Percentiles rank a stretch among this genome's conserved stretches.
phyloP scores from a whole-genome alignment of 2,888 invertebrate genomes.

The Sphaeridia pumilis region DNA sequence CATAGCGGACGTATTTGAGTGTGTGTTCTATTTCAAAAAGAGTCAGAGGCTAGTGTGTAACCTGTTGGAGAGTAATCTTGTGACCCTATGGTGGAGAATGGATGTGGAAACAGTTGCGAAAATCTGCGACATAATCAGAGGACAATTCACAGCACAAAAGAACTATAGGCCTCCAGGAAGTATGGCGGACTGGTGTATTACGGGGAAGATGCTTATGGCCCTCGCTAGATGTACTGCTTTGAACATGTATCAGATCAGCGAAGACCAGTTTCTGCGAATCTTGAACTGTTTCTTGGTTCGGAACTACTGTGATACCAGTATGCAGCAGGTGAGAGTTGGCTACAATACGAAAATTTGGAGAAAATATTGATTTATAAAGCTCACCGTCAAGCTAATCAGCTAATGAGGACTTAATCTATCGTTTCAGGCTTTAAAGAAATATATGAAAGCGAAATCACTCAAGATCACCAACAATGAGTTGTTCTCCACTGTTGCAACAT shows the following conservation, averaged over 20 bases:
- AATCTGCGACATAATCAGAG: conserved; percentile 34
- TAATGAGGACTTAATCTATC: conserved; percentile 38
- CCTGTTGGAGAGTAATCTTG: conserved; percentile 49
- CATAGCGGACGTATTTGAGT: conserved; percentile 47
- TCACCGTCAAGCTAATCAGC: no score
- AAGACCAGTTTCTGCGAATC: conserved; percentile 45
- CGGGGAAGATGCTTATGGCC: conserved; percentile 38
- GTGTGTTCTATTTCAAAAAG: conserved; percentile 48
- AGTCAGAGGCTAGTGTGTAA: conserved; percentile 50
- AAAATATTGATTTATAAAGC: no score
- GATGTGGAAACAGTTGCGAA: conserved; percentile 36
- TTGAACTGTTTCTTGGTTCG: conserved; percentile 20
- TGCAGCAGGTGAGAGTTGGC: conserved; percentile 32
- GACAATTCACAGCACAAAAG: conserved; percentile 7
- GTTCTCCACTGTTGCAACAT: conserved; percentile 51
- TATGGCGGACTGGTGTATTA: conserved; percentile 19
- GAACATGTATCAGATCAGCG: conserved; percentile 50
- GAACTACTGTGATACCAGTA: conserved; percentile 24
- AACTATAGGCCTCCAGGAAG: neutral
- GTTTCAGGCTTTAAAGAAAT: conserved; percentile 50
- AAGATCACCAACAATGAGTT: conserved; percentile 43
- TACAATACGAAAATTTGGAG: no score
- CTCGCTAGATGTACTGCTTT: conserved; percentile 48
- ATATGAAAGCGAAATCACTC: conserved; percentile 46
- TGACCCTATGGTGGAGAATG: conserved; percentile 46